Percentiles rank a stretch among this genome's conserved stretches.
phyloP scores from a whole-genome alignment of 2,797 vertebrate genomes.

The Microctenopoma lineatum region DNA sequence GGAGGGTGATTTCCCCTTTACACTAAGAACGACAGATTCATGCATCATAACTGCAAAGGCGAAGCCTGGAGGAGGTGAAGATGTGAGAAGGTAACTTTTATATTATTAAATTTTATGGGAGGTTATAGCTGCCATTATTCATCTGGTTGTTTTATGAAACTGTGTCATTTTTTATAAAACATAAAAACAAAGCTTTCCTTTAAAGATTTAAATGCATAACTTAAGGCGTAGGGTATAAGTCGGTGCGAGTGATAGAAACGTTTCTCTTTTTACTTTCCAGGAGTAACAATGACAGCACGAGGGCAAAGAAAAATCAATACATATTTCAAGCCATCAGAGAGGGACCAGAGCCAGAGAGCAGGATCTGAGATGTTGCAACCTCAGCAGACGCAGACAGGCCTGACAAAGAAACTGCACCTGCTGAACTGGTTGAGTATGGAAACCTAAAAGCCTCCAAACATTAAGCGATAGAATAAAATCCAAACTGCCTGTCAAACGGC shows the following conservation, averaged over 20 bases:
- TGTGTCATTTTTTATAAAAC: neutral
- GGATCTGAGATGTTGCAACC: slow-evolving; percentile 39
- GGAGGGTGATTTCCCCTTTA: neutral
- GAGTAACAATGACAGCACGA: slow-evolving; percentile 37
- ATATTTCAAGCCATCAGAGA: slow-evolving; percentile 41
- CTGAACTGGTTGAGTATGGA: slow-evolving; percentile 17
- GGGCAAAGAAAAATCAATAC: slow-evolving; percentile 43
- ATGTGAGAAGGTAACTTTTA: neutral
- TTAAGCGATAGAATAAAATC: slow-evolving; percentile 17
- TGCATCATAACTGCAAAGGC: neutral
- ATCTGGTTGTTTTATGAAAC: neutral
- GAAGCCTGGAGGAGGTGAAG: neutral
- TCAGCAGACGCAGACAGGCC: slow-evolving; percentile 37
- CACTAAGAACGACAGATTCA: neutral
- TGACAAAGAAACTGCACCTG: slow-evolving; percentile 31
- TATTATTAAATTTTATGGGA: neutral
- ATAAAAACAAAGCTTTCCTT: neutral
- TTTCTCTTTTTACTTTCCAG: slow-evolving; percentile 20
- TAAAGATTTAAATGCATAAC: neutral
- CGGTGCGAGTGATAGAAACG: slow-evolving; percentile 12
- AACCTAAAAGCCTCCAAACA: slow-evolving; percentile 34
- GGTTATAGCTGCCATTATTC: neutral
- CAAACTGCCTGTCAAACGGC: neutral
- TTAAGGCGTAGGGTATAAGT: neutral
- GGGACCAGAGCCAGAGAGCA: slow-evolving; percentile 36